Evolutionary conservation across 2,113 vertebrate genomes (phyloP), one percentile per base, ranked within the genome.

Genomic region (Dinomys branickii): DNA sequence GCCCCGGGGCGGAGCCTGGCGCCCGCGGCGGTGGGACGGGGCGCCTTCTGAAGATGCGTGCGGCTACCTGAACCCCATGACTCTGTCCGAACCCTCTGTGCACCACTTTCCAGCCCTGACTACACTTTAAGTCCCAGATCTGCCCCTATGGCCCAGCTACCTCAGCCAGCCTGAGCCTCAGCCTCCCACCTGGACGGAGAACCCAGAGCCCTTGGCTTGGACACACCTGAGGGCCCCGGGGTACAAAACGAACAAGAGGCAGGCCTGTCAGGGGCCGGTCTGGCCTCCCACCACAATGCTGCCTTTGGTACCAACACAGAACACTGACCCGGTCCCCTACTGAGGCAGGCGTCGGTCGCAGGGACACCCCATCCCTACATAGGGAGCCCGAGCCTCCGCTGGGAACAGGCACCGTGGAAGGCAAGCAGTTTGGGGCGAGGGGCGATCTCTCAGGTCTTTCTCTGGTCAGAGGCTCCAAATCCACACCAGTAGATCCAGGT

Each of bases 1-100:
- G n/a, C n/a, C 47, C 81, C 88, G 63, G 91, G 94, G 82, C 78
- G 82, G 94, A 88, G 82, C 81, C 95, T 80, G 5, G 17, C 69
- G 10, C 22, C 7, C 1, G 28, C n/a, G 4, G 22, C 47, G 81
- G 26, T n/a, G 8, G 61, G 95, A 14, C 30, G 16, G 28, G 22
- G 67, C 22, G 41, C 47, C 56, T 26, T n/a, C 54, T 17, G 30
- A 22, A 2, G 0, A 10, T 0, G 22, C 5, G 24, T 5, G 28
- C 59, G 2, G n/a, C 35, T 47, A 47, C 71, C 41, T 47, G 1
- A 35, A 19, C 47, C 30, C 50, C 0, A 5, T 12, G 12, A 3
- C 33, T 38, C 13, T 4, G 38, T 0, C 22, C 16, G 28, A 20
- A 16, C 50, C 56, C 3, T 63, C 3, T 20, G 33, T 0, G 73